Conservation (phyloP, 2,113 vertebrate genomes). For the Poicephalus meyeri region DNA sequence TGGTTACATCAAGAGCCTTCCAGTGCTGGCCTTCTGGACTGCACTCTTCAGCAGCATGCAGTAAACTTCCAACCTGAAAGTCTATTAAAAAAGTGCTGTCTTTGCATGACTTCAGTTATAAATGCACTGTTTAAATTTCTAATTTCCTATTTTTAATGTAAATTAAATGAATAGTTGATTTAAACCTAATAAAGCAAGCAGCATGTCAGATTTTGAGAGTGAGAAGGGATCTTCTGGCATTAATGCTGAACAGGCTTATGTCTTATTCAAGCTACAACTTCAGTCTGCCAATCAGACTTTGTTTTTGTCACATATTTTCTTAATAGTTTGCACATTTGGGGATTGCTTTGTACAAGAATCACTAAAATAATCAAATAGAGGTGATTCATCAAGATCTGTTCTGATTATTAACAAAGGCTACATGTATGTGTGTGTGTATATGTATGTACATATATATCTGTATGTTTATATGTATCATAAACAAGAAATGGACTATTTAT, state of each 20-base stretch:
- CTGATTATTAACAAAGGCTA: not conserved
- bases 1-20: not conserved
- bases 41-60: not conserved
- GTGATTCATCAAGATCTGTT: not conserved
- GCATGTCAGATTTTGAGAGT: not conserved
- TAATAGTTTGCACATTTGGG: conserved; percentile 2
- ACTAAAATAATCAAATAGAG: not conserved
- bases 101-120: not conserved
- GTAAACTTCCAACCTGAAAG: not conserved
- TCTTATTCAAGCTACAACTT: not conserved
- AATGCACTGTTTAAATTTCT: not conserved
- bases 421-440: not conserved
- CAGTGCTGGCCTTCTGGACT: not conserved
- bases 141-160: not conserved
- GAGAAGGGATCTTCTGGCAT: not conserved
- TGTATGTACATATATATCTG: not conserved
- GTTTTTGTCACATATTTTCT: not conserved
- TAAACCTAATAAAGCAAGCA: not conserved
- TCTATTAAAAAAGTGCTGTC: not conserved
- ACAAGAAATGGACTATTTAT: not conserved
- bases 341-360: not conserved
- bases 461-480: not conserved
- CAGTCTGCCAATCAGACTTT: not conserved
- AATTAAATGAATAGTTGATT: not conserved
- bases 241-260: not conserved